phyloP scores from a whole-genome alignment of 2,888 invertebrate species.

The Falcaria lacertinaria region DNA sequence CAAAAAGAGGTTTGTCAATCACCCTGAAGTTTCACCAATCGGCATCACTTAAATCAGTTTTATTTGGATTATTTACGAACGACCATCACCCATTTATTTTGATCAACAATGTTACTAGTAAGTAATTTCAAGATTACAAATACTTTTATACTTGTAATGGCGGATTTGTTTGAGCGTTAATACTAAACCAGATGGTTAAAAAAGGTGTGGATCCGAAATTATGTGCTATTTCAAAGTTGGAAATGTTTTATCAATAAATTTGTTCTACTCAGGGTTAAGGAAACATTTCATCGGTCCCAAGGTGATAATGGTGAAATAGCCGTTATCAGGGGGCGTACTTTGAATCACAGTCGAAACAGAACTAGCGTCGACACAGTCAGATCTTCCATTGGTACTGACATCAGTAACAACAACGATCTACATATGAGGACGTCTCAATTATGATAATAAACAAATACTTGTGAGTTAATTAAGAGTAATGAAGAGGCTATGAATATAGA shows the following conservation, averaged over 20 bases:
- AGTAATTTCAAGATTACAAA: no score
- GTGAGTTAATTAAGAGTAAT: neutral
- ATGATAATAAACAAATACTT: neutral
- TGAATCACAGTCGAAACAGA: slow-evolving; percentile 26
- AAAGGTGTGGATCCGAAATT: no score
- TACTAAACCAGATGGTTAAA: neutral
- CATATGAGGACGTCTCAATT: slow-evolving; percentile 7
- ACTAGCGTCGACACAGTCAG: slow-evolving; percentile 47
- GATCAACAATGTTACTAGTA: no score
- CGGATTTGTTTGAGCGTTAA: no score
- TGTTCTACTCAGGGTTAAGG: slow-evolving; percentile 42
- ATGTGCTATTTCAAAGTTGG: no score
- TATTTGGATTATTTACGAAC: no score
- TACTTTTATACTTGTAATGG: no score
- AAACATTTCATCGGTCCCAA: slow-evolving; percentile 27
- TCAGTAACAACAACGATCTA: slow-evolving; percentile 18
- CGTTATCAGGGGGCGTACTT: slow-evolving; percentile 19
- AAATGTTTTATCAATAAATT: slow-evolving; percentile 10
- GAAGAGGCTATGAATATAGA: neutral
- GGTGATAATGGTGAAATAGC: slow-evolving; percentile 26
- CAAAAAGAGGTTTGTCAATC: slow-evolving; percentile 73
- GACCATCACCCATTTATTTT: no score
- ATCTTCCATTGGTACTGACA: slow-evolving; percentile 31
- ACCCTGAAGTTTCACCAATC: no score
- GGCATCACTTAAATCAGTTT: no score